A percentile compares a stretch with the other conserved stretches of the same genome.
phyloP scores from a whole-genome alignment of 2,797 vertebrate genomes.

The Micrastur ruficollis region DNA sequence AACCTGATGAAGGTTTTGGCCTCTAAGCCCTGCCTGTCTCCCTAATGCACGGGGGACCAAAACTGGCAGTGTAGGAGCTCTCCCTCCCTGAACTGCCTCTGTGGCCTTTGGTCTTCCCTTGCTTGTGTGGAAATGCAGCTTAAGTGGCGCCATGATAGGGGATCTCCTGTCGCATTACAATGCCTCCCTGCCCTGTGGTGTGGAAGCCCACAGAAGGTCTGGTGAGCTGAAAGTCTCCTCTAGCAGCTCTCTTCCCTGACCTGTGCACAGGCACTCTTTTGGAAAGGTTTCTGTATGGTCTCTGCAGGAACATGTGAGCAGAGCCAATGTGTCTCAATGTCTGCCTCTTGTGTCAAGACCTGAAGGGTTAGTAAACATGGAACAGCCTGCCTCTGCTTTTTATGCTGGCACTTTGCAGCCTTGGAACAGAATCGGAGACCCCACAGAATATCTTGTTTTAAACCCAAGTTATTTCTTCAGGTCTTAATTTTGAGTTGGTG shows the following conservation, averaged over 20 bases:
- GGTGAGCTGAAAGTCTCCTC: background rate
- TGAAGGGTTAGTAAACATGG: background rate
- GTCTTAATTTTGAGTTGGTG: background rate
- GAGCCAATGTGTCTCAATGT: accelerated
- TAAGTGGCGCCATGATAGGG: background rate
- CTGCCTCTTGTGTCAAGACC: background rate
- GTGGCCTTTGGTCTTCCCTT: background rate
- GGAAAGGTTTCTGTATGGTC: background rate
- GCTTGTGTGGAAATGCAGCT: background rate
- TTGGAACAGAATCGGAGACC: accelerated
- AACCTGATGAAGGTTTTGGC: background rate
- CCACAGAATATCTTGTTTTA: no score
- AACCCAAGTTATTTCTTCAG: background rate
- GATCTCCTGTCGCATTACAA: background rate
- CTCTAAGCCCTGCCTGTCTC: background rate
- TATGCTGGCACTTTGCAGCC: accelerated
- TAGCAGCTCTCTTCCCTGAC: background rate
- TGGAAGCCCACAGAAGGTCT: background rate
- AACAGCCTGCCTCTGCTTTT: no score
- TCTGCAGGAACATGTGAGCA: accelerated
- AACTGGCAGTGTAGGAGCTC: background rate
- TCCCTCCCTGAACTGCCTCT: background rate
- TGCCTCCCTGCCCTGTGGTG: background rate
- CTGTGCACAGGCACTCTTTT: accelerated
- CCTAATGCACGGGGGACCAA: background rate